Evolutionary conservation across 2,888 invertebrate species (phyloP).

Genomic region (Melanostoma scalare): DNA sequence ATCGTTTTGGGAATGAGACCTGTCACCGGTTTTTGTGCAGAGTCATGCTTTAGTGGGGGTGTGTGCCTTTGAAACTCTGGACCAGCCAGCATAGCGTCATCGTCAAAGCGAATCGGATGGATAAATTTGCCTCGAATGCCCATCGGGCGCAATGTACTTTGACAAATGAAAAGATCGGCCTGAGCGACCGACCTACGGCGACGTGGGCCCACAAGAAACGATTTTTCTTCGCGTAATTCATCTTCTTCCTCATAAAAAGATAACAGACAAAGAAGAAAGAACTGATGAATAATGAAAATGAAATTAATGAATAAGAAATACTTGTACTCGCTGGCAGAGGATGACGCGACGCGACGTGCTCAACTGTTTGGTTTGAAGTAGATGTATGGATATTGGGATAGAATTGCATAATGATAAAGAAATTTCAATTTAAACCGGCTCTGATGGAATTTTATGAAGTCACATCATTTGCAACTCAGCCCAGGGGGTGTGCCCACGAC

Average conservation of each 20-base stretch:
- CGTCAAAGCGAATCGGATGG: background rate
- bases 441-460: too few species aligned
- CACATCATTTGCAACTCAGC: too few species aligned
- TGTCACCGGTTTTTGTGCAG: conserved; percentile 37
- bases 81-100: background rate
- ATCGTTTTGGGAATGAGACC: conserved; percentile 54
- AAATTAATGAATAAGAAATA: conserved; percentile 24
- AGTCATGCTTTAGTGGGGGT: background rate
- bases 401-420: too few species aligned
- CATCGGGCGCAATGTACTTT: conserved; percentile 17
- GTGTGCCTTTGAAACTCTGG: conserved; percentile 11
- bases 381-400: too few species aligned
- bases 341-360: too few species aligned
- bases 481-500: too few species aligned
- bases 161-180: conserved; percentile 47
- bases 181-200: background rate
- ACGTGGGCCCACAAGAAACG: conserved; percentile 2
- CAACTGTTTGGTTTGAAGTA: too few species aligned
- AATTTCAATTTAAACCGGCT: too few species aligned
- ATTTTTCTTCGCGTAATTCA: conserved; percentile 8
- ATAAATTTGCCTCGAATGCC: background rate
- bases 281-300: background rate
- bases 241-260: background rate
- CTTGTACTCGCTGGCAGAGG: background rate
- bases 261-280: background rate